Percentiles rank a stretch among this genome's conserved stretches.
phyloP scores from a whole-genome alignment of 2,888 invertebrate species.

The Hirtodrosophila alboralis region DNA sequence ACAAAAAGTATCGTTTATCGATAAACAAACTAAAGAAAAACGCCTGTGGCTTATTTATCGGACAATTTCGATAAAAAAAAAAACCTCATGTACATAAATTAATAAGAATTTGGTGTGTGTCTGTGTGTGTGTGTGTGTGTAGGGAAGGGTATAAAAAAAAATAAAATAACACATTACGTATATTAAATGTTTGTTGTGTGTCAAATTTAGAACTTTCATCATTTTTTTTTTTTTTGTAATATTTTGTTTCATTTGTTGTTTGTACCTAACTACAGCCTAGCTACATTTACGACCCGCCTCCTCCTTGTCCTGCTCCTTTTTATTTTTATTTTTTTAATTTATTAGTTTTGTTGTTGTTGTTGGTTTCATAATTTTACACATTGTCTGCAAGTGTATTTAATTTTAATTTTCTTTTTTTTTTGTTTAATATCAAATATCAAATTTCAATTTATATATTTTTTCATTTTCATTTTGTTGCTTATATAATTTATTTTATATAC shows the following conservation, averaged over 20 bases:
- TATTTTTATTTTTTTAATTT: too few species aligned
- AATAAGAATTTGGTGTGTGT: too few species aligned
- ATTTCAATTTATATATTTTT: constrained; percentile 35
- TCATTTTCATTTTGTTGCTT: constrained; percentile 12
- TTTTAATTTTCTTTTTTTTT: too few species aligned
- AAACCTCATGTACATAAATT: constrained; percentile 2
- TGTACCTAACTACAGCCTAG: constrained; percentile 31
- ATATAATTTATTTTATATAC: constrained; percentile 5
- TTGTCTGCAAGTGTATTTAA: constrained; percentile 86
- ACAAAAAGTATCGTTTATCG: too few species aligned
- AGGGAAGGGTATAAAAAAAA: not conserved
- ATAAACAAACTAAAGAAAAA: too few species aligned
- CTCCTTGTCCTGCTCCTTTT: not conserved
- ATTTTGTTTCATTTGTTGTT: not conserved
- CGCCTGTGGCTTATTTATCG: too few species aligned
- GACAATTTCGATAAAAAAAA: not conserved
- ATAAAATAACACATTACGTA: constrained; percentile 3
- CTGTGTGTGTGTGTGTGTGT: too few species aligned
- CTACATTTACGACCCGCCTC: too few species aligned
- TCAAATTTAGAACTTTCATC: too few species aligned
- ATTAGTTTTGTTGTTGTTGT: constrained; percentile 33
- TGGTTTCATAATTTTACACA: constrained; percentile 82
- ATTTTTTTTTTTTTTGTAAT: constrained; percentile 1
- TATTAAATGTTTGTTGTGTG: not conserved
- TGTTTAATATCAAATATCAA: constrained; percentile 46